A percentile compares a stretch with the other conserved stretches of the same genome.
Evolutionary conservation across 2,888 invertebrate genomes (phyloP).

Genomic region (Torymus tubicola): DNA sequence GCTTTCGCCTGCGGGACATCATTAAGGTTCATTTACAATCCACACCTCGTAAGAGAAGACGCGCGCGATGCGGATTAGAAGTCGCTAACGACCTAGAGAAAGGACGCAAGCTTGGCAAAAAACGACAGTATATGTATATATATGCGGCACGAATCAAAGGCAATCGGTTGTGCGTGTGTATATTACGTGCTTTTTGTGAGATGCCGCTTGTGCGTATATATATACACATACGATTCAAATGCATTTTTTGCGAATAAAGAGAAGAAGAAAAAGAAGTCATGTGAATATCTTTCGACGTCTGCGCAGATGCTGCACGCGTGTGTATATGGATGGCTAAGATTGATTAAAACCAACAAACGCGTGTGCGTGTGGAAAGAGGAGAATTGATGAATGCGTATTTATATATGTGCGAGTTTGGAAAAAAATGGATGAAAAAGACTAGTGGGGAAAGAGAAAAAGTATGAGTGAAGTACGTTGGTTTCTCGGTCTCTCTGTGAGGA

Average conservation of each 20-base stretch:
- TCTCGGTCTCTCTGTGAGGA: constrained; percentile 7
- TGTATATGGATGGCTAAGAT: constrained; percentile 12
- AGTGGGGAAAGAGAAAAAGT: not conserved
- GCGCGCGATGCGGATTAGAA: constrained; percentile 65
- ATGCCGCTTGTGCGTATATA: too few species aligned
- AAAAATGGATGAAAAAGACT: constrained; percentile 4
- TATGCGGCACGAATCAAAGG: constrained; percentile 62
- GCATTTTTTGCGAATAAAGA: constrained; percentile 49
- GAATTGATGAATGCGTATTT: constrained; percentile 29
- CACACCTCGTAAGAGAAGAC: constrained; percentile 72
- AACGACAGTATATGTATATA: too few species aligned
- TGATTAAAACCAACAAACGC: constrained; percentile 34
- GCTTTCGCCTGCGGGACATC: constrained; percentile 64
- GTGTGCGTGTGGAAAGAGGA: not conserved
- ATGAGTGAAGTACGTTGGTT: not conserved
- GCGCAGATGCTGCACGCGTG: not conserved
- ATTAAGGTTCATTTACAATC: constrained; percentile 74
- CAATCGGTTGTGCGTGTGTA: constrained; percentile 66
- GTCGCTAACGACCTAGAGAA: constrained; percentile 70
- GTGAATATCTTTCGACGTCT: not conserved
- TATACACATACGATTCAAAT: constrained; percentile 68
- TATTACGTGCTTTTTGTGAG: constrained; percentile 64
- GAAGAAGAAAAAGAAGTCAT: constrained; percentile 13
- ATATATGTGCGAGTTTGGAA: not conserved
- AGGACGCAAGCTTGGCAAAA: constrained; percentile 65